Evolutionary conservation across 2,888 invertebrate genomes (phyloP).

Genomic region (Hypercompe scribonia): DNA sequence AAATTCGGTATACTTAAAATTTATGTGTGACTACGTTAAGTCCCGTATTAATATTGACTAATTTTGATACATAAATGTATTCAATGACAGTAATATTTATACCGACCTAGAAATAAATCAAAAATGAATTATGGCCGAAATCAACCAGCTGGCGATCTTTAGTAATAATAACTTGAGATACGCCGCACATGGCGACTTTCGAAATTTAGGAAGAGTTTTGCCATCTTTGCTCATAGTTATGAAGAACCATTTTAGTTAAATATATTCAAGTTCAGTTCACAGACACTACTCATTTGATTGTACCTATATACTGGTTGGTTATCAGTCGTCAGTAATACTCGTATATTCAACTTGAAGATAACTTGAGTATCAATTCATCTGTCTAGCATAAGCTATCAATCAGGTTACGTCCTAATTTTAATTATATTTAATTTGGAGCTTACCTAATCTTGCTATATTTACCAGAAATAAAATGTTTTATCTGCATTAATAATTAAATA

Average conservation of each 20-base stretch:
- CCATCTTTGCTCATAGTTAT: background rate
- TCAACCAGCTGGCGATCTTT: background rate
- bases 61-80: background rate
- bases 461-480: background rate
- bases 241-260: background rate
- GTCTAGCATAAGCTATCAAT: no score
- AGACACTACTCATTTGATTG: background rate
- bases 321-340: background rate
- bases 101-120: background rate
- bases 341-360: background rate
- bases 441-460: no score
- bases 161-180: background rate
- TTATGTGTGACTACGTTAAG: background rate
- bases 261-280: background rate
- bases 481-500: background rate
- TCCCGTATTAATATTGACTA: background rate
- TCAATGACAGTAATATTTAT: background rate
- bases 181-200: background rate
- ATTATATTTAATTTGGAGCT: no score
- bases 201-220: background rate
- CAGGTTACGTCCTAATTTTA: no score
- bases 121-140: slow-evolving; percentile 2
- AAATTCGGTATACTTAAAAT: background rate
- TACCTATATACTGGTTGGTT: background rate
- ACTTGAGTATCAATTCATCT: background rate